Evolutionary conservation across 2,113 vertebrate species (phyloP).

Genomic region (Ceratotherium simum): DNA sequence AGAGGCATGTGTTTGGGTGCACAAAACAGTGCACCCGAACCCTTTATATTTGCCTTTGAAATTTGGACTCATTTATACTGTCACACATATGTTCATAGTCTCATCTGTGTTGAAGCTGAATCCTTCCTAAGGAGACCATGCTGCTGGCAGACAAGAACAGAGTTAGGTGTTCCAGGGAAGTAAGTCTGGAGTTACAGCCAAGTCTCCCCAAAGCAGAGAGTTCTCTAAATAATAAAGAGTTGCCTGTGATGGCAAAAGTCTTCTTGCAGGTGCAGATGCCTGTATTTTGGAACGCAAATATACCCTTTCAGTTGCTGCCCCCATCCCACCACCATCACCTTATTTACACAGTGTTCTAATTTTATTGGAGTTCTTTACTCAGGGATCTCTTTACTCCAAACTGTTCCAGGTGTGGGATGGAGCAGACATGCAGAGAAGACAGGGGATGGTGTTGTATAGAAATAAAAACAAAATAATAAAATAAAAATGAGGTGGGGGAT

Average conservation of each 20-base stretch:
- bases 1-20: not conserved
- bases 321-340: not conserved
- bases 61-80: not conserved
- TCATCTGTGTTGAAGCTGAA: not conserved
- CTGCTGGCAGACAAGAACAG: not conserved
- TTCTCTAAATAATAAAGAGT: constrained; percentile 46
- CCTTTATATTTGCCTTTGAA: not conserved
- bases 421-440: not conserved
- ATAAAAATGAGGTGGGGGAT: not conserved
- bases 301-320: not conserved
- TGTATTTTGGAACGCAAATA: not conserved
- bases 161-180: constrained; percentile 65
- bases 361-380: not conserved
- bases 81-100: not conserved
- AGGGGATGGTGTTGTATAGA: not conserved
- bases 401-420: not conserved
- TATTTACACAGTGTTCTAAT: not conserved
- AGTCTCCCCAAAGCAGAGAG: constrained; percentile 30
- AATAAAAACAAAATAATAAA: not conserved
- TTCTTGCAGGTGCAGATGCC: constrained; percentile 21
- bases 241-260: constrained; percentile 33
- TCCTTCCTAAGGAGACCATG: not conserved
- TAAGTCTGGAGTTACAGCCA: constrained; percentile 31
- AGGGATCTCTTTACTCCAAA: not conserved
- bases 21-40: not conserved